Evolutionary conservation across 1,140 invertebrate species (phyloP).

Genomic region (Drosophila nigrodunni): DNA sequence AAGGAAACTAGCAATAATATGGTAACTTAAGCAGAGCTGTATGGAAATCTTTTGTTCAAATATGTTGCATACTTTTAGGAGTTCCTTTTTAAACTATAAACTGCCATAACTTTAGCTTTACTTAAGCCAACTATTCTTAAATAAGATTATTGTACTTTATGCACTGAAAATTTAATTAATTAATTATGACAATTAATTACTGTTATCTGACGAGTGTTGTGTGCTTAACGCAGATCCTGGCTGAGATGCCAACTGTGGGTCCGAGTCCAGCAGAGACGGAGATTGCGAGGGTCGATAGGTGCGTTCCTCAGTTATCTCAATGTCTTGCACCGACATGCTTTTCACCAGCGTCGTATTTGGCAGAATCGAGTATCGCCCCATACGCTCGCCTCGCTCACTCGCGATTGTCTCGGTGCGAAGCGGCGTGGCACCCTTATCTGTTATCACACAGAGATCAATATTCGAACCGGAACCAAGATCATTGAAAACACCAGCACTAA

Average conservation of each 20-base stretch:
- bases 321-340: constrained; percentile 51
- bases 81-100: no score
- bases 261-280: neutral
- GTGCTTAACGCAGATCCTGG: neutral
- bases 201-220: neutral
- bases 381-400: constrained; percentile 89
- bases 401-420: constrained; percentile 95
- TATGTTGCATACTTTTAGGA: no score
- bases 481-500: constrained; percentile 98
- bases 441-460: constrained; percentile 97
- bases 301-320: constrained; percentile 42
- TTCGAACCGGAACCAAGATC: constrained; percentile 98
- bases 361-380: constrained; percentile 60
- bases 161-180: neutral
- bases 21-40: no score
- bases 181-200: neutral
- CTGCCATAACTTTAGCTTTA: no score
- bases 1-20: no score
- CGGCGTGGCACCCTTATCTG: constrained; percentile 90
- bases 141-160: neutral
- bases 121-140: no score
- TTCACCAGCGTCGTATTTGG: constrained; percentile 74
- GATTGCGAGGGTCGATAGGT: constrained; percentile 24
- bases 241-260: neutral
- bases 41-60: no score